Base-by-base conservation (phyloP, 2,797 vertebrate species). In the Parambassis ranga region DNA sequence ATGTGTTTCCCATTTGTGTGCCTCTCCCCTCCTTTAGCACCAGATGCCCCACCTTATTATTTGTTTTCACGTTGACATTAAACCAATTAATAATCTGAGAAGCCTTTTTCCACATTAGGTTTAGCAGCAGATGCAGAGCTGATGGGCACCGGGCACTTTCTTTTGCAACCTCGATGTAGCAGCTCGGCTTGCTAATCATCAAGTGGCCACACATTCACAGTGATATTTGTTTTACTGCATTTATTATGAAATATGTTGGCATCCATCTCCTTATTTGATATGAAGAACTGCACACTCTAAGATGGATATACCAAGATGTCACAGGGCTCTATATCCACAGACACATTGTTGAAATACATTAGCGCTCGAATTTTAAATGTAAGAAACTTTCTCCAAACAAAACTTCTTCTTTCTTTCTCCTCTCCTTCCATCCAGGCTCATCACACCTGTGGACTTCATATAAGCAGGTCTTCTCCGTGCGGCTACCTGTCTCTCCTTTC, bases 1-100 rank as follows among this genome's bases (percentile, higher is more conserved):
- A 83, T 84, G 63, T 42, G 59, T 65, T 55, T 81, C 60, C 69
- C 14, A 52, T 79, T 65, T 72, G 64, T 73, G 8, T 20, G 36
- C 32, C 22, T 37, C 19, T 22, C 56, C 11, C 23, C 15, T 14
- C 4, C 26, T 16, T 37, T 41, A 48, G 38, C 13, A 19, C 41
- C 58, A 53, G 44, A 53, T 69, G 62, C 55, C 55, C 64, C n/a
- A n/a, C n/a, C 64, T 61, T 14, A 27, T 46, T 49, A 55, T 71
- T 79, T 71, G 50, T 81, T 68, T 75, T 83, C 37, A 56, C 39
- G 44, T 44, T 44, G 36, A 20, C 64, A 14, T 16, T 46, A 62
- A 76, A 44, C 28, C 67, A 50, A 70, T 78, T 52, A 62, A 61
- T 55, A 4, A 66, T 68, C 36, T n/a, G 27, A 73, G 46, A 22